Percentiles rank a stretch among this genome's conserved stretches.
These are phyloP conservation scores for Drosophila aldrichi DNA, from an alignment of 2,888 invertebrate species.

Conservation along the genomic window DNA sequence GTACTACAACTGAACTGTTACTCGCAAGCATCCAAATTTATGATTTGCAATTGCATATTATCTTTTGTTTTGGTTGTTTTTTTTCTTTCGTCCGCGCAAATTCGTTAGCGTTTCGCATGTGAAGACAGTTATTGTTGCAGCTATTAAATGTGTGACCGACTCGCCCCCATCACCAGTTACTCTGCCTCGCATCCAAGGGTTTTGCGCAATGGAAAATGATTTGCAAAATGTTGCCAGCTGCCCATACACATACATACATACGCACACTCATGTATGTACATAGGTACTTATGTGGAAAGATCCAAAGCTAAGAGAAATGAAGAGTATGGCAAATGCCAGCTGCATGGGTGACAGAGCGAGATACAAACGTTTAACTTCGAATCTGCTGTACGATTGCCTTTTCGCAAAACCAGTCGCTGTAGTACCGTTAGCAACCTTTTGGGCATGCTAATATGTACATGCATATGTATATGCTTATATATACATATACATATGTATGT, in stretches of 20 bases:
- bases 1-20: background rate
- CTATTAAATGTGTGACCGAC: constrained; percentile 30
- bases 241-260: background rate
- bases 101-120: constrained; percentile 34
- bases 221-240: constrained; percentile 65
- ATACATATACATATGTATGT: constrained; percentile 22
- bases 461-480: constrained; percentile 18
- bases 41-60: constrained; percentile 42
- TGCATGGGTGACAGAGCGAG: constrained; percentile 14
- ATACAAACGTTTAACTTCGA: constrained; percentile 7
- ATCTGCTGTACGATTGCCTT: constrained; percentile 13
- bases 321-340: constrained; percentile 8
- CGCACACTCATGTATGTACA: background rate
- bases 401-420: constrained; percentile 60
- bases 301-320: constrained; percentile 13
- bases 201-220: constrained; percentile 80
- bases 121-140: constrained; percentile 31
- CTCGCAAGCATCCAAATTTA: constrained; percentile 33
- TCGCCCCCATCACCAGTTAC: constrained; percentile 42
- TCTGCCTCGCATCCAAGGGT: constrained; percentile 63
- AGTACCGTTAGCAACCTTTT: constrained; percentile 51
- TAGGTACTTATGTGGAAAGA: constrained; percentile 1
- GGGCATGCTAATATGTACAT: constrained; percentile 35
- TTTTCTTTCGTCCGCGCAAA: constrained; percentile 14
- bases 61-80: constrained; percentile 12